Percentiles rank a stretch among this genome's conserved stretches.
Evolutionary conservation across 2,113 vertebrate species (phyloP).

Genomic region (human): DNA sequence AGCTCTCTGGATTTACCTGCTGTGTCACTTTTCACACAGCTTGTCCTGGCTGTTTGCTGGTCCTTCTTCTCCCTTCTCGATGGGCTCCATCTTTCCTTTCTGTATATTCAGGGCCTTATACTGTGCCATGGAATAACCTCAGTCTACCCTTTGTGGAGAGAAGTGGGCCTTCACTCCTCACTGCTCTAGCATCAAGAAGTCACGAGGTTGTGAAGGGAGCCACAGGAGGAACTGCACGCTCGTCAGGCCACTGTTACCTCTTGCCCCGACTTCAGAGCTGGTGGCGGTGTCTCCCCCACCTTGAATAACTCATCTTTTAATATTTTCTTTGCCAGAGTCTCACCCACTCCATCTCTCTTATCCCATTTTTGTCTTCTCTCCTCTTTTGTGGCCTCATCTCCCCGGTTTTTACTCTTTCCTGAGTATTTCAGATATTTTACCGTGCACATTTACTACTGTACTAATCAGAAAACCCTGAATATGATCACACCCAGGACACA

Average conservation of each 20-base stretch:
- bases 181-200: no score
- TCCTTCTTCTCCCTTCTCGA: no score
- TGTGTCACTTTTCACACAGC: not conserved
- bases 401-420: not conserved
- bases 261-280: not conserved
- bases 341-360: not conserved
- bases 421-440: not conserved
- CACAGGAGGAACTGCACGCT: accelerated
- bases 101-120: accelerated
- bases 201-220: no score
- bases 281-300: not conserved
- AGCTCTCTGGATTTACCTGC: not conserved
- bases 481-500: accelerated
- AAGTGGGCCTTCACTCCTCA: no score
- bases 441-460: no score
- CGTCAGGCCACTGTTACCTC: not conserved
- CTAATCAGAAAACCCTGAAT: no score
- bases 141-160: not conserved
- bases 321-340: not conserved
- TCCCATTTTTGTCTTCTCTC: no score
- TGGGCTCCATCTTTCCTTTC: not conserved
- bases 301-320: no score
- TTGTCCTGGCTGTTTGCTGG: no score
- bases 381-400: not conserved
- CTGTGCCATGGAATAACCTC: accelerated